Base-by-base conservation (phyloP, 2,113 vertebrate genomes). In the Peucedramus taeniatus region DNA sequence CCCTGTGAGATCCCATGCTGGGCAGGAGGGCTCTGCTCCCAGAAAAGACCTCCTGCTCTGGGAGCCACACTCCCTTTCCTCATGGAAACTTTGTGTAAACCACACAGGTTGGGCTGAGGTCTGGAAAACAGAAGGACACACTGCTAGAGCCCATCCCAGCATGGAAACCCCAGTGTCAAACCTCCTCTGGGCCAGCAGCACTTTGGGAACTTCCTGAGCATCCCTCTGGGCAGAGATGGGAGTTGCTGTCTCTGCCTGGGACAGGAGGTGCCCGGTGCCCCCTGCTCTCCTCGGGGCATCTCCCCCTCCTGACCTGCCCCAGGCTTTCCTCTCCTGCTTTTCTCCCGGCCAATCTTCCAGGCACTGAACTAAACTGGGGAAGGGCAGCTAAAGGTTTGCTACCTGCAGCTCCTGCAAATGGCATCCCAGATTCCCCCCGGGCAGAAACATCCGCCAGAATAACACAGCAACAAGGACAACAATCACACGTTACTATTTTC, bases 101-200 rank as follows among this genome's bases (percentile, higher is more conserved):
- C 1, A 1, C 21, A 1, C 0, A 7, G 60, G 9, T 2, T 12
- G 39, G 51, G 51, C 24, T 18, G 37, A 30, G 83, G 4, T 1
- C 5, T 6, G 8, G 23, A 9, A 18, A 54, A 4, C 20, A 19
- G 26, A 66, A 54, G 11, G 18, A 10, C 4, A 2, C 0, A 1
- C 11, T 35, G 19, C 40, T 72, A 22, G 35, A 40, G 71, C 3
- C 77, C 54, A 7, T 8, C 35, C 57, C 45, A 20, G 39, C 39
- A 14, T 0, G 2, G 54, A 17, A 37, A n/a, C 2, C 16, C 14
- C 42, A 4, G 40, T 2, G 37, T 0, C 22, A 13, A 40, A 27
- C 22, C 31, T 61, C 3, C 64, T 23, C 49, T 1, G 44, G 84
- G 22, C 17, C 72, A 72, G 85, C 72, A 45, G 1, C 7, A 0